Evolutionary conservation across 2,113 vertebrate species (phyloP).

Genomic region (Arenaria interpres): DNA sequence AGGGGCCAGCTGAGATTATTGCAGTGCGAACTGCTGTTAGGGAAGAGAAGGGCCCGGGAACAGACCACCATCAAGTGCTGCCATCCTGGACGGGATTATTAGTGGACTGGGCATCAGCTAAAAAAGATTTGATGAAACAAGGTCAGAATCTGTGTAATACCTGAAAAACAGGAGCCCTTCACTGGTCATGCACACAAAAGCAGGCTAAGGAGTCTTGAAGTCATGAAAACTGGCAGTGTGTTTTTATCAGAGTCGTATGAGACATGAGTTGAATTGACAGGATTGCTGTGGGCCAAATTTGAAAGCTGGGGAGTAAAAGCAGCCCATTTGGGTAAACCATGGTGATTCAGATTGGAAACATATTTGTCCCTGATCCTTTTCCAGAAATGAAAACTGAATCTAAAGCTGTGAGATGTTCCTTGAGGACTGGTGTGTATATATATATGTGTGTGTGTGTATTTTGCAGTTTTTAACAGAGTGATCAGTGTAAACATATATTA

Average conservation of each 20-base stretch:
- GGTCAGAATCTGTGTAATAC: not conserved
- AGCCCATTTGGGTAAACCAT: not conserved
- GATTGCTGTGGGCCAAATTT: not conserved
- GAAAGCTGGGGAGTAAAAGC: not conserved
- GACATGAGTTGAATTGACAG: not conserved
- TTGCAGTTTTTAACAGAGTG: not conserved
- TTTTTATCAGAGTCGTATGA: not conserved
- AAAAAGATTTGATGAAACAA: not conserved
- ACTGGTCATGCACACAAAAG: not conserved
- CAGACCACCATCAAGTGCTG: not conserved
- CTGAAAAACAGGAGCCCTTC: not conserved
- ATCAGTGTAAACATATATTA: not conserved
- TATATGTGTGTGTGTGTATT: not conserved
- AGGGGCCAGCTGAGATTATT: not conserved
- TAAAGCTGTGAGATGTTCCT: not conserved
- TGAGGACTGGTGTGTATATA: not conserved
- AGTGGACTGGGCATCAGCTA: not conserved
- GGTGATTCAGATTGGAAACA: not conserved
- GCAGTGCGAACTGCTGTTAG: accelerated
- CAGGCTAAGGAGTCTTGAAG: not conserved
- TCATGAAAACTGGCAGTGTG: not conserved
- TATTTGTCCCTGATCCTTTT: not conserved
- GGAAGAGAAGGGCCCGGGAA: not conserved
- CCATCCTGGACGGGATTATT: not conserved
- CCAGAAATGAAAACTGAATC: not conserved